Evolutionary conservation across 2,797 vertebrate species (phyloP).

Genomic region (Pipistrellus pygmaeus): DNA sequence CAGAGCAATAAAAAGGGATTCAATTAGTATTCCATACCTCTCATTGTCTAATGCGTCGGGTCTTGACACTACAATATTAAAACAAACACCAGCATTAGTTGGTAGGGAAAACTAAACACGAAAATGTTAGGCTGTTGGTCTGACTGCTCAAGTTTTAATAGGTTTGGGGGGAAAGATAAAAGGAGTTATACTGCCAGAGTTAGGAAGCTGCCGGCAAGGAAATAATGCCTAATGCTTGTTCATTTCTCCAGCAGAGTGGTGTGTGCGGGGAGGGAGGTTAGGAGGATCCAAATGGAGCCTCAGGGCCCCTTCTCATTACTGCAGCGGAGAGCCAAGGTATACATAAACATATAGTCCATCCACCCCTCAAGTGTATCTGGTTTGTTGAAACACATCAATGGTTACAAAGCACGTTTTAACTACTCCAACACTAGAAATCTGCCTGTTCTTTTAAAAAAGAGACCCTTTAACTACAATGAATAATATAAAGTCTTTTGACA

Average conservation of each 20-base stretch:
- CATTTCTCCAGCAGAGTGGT: background rate
- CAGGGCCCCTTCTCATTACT: background rate
- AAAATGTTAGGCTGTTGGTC: conserved; percentile 81
- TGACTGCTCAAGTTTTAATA: conserved; percentile 78
- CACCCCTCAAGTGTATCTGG: background rate
- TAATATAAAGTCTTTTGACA: conserved; percentile 30
- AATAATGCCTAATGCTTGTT: background rate
- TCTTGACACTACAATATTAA: conserved; percentile 92
- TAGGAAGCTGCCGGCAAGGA: conserved; percentile 11
- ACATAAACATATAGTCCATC: background rate
- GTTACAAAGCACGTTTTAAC: background rate
- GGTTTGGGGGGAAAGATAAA: conserved; percentile 65
- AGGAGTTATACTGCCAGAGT: conserved; percentile 56
- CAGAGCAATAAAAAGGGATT: conserved; percentile 76
- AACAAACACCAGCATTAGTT: conserved; percentile 88
- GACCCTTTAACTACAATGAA: background rate
- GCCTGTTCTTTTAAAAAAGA: background rate
- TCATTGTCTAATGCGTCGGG: conserved; percentile 93
- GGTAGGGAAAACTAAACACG: conserved; percentile 82
- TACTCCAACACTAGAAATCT: background rate
- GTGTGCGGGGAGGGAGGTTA: too few relatives aligned
- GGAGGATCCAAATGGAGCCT: background rate
- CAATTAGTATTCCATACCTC: conserved; percentile 91
- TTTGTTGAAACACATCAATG: background rate
- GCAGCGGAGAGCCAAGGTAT: background rate